Percentiles rank a stretch among this genome's conserved stretches.
These are phyloP conservation scores for Drosophila quadrilineata DNA, from an alignment of 1,140 invertebrate species.

Conservation along the genomic window DNA sequence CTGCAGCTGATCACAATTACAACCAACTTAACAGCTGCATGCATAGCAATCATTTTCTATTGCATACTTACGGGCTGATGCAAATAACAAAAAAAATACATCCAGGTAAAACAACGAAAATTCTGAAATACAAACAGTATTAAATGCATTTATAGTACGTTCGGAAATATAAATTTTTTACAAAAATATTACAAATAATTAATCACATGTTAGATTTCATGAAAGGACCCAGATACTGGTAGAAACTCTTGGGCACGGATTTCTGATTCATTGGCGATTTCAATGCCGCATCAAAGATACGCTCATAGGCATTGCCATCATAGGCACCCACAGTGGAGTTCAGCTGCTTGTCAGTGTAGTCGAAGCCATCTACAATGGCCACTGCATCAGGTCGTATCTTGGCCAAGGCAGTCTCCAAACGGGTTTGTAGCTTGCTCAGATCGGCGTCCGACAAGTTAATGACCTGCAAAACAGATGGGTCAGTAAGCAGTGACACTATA, in stretches of 20 bases:
- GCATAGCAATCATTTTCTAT: too few species aligned
- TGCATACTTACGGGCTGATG: too few species aligned
- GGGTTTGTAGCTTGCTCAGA: slow-evolving; percentile 85
- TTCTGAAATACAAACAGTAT: too few species aligned
- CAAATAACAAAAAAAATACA: too few species aligned
- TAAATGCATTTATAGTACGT: too few species aligned
- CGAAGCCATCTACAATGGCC: slow-evolving; percentile 94
- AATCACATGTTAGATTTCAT: slow-evolving; percentile 86
- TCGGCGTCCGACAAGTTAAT: slow-evolving; percentile 85
- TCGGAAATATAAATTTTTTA: too few species aligned
- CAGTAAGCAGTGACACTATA: too few species aligned
- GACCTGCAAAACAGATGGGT: slow-evolving; percentile 87
- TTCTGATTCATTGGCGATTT: slow-evolving; percentile 92
- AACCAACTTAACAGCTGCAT: too few species aligned
- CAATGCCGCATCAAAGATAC: slow-evolving; percentile 91
- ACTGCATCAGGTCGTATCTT: slow-evolving; percentile 92
- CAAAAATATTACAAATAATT: neutral
- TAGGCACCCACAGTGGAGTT: slow-evolving; percentile 91
- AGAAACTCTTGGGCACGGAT: slow-evolving; percentile 88
- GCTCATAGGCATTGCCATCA: slow-evolving; percentile 95
- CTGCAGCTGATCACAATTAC: too few species aligned
- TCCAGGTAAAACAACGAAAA: too few species aligned
- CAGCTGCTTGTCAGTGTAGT: slow-evolving; percentile 90
- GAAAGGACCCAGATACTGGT: slow-evolving; percentile 89
- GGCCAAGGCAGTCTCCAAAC: slow-evolving; percentile 86